phyloP scores from a whole-genome alignment of 2,888 invertebrate genomes.

The Drosophila recens region DNA sequence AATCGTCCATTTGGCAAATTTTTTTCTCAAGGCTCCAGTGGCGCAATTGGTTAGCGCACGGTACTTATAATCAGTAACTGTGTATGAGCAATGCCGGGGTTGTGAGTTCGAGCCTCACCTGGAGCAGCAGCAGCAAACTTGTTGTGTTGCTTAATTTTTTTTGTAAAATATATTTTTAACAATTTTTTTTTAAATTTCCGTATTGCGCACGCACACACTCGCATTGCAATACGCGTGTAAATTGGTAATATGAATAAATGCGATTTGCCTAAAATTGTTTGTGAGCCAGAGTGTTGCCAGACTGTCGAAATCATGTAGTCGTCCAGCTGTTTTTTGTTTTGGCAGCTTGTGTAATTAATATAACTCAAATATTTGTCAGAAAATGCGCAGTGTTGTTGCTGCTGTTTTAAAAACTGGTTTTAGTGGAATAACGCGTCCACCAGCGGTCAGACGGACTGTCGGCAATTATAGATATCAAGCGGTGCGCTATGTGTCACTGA shows the following conservation, averaged over 20 bases:
- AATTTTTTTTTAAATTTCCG: background rate
- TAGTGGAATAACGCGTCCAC: background rate
- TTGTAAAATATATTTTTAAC: conserved; percentile 1
- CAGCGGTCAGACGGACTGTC: background rate
- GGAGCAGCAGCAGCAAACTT: conserved; percentile 88
- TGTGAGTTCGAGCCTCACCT: conserved; percentile 99
- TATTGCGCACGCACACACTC: background rate
- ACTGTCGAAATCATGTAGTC: conserved; percentile 2
- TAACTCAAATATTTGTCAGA: conserved; percentile 11
- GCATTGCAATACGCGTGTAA: background rate
- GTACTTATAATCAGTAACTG: conserved; percentile 98
- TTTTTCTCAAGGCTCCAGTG: conserved; percentile 92
- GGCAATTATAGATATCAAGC: background rate
- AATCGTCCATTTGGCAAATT: conserved; percentile 62
- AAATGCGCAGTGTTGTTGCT: conserved; percentile 46
- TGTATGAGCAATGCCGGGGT: conserved; percentile 98
- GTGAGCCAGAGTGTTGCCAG: conserved; percentile 41
- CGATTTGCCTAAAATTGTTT: background rate
- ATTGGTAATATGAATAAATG: background rate
- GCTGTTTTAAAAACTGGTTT: conserved; percentile 23
- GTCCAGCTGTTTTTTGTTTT: conserved; percentile 57
- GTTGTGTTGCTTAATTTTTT: conserved; percentile 26
- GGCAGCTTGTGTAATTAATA: conserved; percentile 57
- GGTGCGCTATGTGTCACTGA: conserved; percentile 13
- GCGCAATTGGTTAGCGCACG: conserved; percentile 99